Evolutionary conservation across 2,797 vertebrate species (phyloP).

Genomic region (Euphonia xanthogaster): DNA sequence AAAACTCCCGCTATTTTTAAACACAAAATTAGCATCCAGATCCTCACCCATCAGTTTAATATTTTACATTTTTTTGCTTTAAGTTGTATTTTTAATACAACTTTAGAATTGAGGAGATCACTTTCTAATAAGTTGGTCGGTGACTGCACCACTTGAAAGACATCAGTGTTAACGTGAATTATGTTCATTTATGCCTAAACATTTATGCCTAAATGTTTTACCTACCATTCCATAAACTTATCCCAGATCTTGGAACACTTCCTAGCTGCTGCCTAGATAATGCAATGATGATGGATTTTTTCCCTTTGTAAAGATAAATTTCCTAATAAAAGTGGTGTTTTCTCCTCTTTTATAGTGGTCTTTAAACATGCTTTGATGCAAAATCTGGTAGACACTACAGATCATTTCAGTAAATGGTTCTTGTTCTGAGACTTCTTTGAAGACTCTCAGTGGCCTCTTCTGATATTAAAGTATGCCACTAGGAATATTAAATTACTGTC

Average conservation of each 20-base stretch:
- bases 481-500: conserved; percentile 23
- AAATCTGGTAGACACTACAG: not conserved
- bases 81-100: not conserved
- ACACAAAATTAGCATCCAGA: not conserved
- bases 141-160: not conserved
- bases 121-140: not conserved
- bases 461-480: not conserved
- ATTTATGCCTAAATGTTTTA: not conserved
- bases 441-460: conserved; percentile 1
- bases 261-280: not conserved
- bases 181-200: fast-evolving
- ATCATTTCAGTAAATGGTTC: not conserved
- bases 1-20: not conserved
- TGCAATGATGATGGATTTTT: not conserved
- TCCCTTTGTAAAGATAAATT: not conserved
- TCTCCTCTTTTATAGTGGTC: not conserved
- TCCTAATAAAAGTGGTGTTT: not conserved
- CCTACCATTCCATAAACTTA: not conserved
- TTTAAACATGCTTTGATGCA: conserved; percentile 18
- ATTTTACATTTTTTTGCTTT: not conserved
- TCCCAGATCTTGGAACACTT: not conserved
- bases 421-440: conserved; percentile 14
- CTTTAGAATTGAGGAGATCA: not conserved
- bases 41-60: not conserved
- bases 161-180: not conserved